Conservation (phyloP, 2,888 invertebrate species). For the Agrotis puta region DNA sequence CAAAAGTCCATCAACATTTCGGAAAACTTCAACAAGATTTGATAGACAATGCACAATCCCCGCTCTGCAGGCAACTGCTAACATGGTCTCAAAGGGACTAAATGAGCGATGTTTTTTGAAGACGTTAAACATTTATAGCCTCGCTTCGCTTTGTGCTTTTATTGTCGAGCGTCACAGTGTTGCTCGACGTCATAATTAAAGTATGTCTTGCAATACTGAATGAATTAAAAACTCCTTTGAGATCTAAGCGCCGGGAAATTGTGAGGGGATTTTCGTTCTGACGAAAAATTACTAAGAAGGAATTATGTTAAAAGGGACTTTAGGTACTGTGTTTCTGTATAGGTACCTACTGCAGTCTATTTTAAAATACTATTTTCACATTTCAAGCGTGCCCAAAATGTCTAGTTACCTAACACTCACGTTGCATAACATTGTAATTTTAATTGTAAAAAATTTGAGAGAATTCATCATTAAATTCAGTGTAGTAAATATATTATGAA, state of each 20-base stretch:
- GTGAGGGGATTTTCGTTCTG: conserved; percentile 25
- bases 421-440: no score
- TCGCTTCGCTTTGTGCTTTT: conserved; percentile 82
- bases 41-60: conserved; percentile 52
- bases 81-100: conserved; percentile 75
- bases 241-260: conserved; percentile 39
- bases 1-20: conserved; percentile 25
- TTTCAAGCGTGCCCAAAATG: not conserved
- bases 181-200: conserved; percentile 70
- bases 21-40: conserved; percentile 36
- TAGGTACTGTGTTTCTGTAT: not conserved
- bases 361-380: not conserved
- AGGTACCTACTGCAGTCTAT: not conserved
- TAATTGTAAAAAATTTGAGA: no score
- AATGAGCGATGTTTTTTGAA: conserved; percentile 82
- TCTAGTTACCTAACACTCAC: no score
- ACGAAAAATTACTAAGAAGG: conserved; percentile 20
- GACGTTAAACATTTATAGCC: conserved; percentile 87
- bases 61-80: conserved; percentile 33
- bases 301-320: not conserved
- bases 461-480: no score
- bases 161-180: conserved; percentile 73
- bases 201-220: conserved; percentile 63
- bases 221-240: conserved; percentile 65
- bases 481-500: no score